Evolutionary conservation across 1,140 invertebrate genomes (phyloP).

Genomic region (Eciton burchellii): DNA sequence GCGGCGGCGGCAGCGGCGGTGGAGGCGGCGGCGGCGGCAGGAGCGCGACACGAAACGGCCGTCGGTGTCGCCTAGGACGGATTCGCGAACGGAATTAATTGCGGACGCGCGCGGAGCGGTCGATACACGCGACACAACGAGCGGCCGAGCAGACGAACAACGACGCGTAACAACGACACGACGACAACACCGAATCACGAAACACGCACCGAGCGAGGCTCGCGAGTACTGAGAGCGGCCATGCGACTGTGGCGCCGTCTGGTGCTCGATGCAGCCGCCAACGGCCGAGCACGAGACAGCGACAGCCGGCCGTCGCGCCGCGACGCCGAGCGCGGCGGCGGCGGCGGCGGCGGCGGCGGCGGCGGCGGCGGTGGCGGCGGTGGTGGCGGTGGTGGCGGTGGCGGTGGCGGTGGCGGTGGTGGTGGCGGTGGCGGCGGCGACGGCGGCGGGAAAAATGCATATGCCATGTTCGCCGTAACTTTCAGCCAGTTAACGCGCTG

Average conservation of each 20-base stretch:
- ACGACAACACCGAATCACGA: conserved; percentile 58
- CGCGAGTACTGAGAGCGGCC: conserved; percentile 83
- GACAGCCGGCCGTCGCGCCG: conserved; percentile 31
- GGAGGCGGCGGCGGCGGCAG: conserved; percentile 27
- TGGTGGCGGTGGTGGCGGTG: too few relatives aligned
- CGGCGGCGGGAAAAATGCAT: conserved; percentile 49
- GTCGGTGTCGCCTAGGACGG: conserved; percentile 64
- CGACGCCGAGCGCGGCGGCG: conserved; percentile 5
- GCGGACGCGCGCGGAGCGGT: conserved; percentile 26
- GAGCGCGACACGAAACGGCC: conserved; percentile 33
- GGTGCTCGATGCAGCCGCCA: conserved; percentile 43
- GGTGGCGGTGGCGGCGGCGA: neutral
- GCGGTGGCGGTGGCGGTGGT: too few relatives aligned
- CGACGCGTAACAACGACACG: conserved; percentile 44
- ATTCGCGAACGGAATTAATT: conserved; percentile 76
- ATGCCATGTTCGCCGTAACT: conserved; percentile 71
- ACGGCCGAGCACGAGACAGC: conserved; percentile 57
- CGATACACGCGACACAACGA: conserved; percentile 53
- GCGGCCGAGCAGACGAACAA: conserved; percentile 18
- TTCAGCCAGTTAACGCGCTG: conserved; percentile 63
- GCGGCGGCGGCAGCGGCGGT: too few relatives aligned
- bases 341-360: conserved; percentile 34
- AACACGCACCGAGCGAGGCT: conserved; percentile 82
- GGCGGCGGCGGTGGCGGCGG: conserved; percentile 50
- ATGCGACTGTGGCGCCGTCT: conserved; percentile 79